phyloP scores from a whole-genome alignment of 2,113 vertebrate genomes.

The Morone chrysops region DNA sequence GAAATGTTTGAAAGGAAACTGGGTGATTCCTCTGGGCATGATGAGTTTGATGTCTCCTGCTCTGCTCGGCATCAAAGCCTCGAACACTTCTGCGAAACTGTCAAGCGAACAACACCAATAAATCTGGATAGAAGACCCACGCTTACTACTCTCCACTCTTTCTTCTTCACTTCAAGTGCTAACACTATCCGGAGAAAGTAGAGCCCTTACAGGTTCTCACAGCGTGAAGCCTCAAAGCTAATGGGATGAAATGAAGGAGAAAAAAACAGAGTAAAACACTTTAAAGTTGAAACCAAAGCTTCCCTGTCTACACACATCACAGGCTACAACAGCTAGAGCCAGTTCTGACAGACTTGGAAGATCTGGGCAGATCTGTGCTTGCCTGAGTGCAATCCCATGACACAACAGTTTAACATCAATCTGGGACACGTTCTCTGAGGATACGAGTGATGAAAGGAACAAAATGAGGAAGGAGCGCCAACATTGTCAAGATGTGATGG shows the following conservation, averaged over 20 bases:
- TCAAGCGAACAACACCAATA: constrained; percentile 54
- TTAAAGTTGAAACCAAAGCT: constrained; percentile 53
- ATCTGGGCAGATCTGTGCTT: constrained; percentile 61
- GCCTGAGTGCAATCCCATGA: constrained; percentile 55
- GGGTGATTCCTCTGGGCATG: constrained; percentile 56
- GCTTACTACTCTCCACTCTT: constrained; percentile 25
- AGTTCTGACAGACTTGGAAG: constrained; percentile 52
- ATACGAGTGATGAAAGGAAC: constrained; percentile 44
- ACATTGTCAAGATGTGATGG: constrained; percentile 32
- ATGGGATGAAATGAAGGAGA: constrained; percentile 61
- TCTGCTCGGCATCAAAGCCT: constrained; percentile 56
- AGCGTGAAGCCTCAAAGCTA: constrained; percentile 53
- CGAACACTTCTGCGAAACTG: constrained; percentile 27
- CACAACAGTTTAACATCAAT: constrained; percentile 65
- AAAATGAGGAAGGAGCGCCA: constrained; percentile 29
- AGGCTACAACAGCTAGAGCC: constrained; percentile 17
- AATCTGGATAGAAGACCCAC: constrained; percentile 30
- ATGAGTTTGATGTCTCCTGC: constrained; percentile 54
- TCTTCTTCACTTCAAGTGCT: constrained; percentile 42
- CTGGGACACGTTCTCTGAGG: constrained; percentile 30
- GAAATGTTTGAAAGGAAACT: constrained; percentile 46
- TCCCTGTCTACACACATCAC: constrained; percentile 60
- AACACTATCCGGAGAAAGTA: constrained; percentile 30
- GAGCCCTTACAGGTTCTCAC: constrained; percentile 32
- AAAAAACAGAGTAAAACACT: constrained; percentile 33